phyloP scores from a whole-genome alignment of 2,888 invertebrate genomes.

The Dusona sp. region DNA sequence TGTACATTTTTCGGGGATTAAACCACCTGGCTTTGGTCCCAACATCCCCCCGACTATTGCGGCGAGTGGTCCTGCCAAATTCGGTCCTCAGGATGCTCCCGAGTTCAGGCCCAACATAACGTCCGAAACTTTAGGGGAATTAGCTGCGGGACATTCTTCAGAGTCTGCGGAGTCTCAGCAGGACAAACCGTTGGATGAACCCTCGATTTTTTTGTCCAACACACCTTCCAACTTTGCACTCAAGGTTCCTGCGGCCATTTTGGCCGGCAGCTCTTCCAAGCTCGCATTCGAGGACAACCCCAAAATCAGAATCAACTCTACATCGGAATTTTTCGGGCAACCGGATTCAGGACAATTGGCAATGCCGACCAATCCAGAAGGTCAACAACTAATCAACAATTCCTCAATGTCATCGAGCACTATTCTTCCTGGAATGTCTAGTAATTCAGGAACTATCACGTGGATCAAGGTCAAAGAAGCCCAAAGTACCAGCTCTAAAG shows the following conservation, averaged over 20 bases:
- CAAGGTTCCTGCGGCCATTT: not conserved
- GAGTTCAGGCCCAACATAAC: conserved; percentile 1
- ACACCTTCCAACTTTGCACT: not conserved
- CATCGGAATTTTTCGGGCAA: not conserved
- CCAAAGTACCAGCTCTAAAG: conserved; percentile 61
- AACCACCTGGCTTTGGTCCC: not conserved
- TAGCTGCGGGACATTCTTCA: not conserved
- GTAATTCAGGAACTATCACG: conserved; percentile 37
- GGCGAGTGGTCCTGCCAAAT: not conserved
- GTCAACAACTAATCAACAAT: not conserved
- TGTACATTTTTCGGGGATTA: not conserved
- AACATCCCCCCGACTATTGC: not conserved
- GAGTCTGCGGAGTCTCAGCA: not conserved
- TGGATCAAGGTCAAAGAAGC: conserved; percentile 48
- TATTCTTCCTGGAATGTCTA: conserved; percentile 17
- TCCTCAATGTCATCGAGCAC: conserved; percentile 28
- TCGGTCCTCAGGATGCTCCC: not conserved
- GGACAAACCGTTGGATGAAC: not conserved
- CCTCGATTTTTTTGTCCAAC: not conserved
- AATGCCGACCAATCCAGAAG: not conserved
- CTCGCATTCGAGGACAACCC: not conserved
- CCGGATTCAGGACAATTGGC: not conserved
- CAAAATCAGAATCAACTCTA: not conserved
- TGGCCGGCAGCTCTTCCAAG: not conserved
- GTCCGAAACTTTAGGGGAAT: not conserved